Percentiles rank a stretch among this genome's conserved stretches.
phyloP scores from a whole-genome alignment of 1,140 invertebrate genomes.

The Drosophila kepulauana region DNA sequence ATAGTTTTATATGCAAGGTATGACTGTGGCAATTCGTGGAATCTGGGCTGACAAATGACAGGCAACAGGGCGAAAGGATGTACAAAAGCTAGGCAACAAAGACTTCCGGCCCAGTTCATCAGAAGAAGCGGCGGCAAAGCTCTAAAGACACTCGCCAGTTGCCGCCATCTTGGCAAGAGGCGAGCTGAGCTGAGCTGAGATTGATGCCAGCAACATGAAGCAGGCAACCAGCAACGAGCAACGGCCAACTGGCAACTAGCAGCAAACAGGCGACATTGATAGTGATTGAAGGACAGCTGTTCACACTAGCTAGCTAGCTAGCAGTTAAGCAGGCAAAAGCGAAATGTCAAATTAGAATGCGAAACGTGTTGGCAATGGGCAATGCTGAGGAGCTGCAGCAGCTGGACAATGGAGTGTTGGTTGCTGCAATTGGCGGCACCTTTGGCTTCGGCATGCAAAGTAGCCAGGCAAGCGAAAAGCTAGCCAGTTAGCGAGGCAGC shows the following conservation, averaged over 20 bases:
- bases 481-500: conserved; percentile 35
- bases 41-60: conserved; percentile 75
- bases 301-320: conserved; percentile 74
- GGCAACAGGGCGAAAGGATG: conserved; percentile 40
- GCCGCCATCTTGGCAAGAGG: conserved; percentile 68
- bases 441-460: conserved; percentile 77
- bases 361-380: conserved; percentile 81
- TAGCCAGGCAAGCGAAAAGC: conserved; percentile 37
- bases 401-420: conserved; percentile 73
- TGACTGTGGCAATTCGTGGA: conserved; percentile 56
- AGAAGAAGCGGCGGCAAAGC: conserved; percentile 72
- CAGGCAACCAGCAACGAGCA: conserved; percentile 25
- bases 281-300: conserved; percentile 83
- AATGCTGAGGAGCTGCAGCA: conserved; percentile 44
- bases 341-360: conserved; percentile 84
- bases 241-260: conserved; percentile 38
- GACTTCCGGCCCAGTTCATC: conserved; percentile 78
- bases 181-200: conserved; percentile 27
- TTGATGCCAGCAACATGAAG: conserved; percentile 64
- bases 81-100: conserved; percentile 20
- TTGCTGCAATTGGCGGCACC: conserved; percentile 67
- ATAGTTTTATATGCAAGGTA: conserved; percentile 21
- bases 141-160: conserved; percentile 47
- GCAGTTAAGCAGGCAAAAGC: conserved; percentile 37
- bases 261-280: conserved; percentile 62